These are phyloP conservation scores for Romanogobio albipinnatus DNA, from an alignment of 2,113 vertebrate genomes.

Conservation along the genomic window DNA sequence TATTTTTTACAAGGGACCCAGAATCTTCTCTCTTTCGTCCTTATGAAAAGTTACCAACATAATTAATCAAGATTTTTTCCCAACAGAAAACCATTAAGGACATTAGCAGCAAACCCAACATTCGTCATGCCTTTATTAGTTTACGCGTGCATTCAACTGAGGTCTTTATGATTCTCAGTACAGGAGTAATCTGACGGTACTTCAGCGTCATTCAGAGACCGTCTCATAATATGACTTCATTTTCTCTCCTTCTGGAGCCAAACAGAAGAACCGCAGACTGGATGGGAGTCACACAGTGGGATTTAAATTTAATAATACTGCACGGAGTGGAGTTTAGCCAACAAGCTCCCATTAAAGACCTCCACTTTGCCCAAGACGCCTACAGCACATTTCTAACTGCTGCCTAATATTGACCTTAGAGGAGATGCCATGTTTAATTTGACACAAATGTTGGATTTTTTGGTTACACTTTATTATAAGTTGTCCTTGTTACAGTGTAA, in stretches of 20 bases:
- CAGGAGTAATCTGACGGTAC: neutral
- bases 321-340: constrained; percentile 55
- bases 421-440: constrained; percentile 21
- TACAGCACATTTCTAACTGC: constrained; percentile 30
- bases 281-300: constrained; percentile 54
- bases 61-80: constrained; percentile 22
- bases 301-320: constrained; percentile 68
- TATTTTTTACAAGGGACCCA: neutral
- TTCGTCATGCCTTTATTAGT: neutral
- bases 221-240: constrained; percentile 27
- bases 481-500: neutral
- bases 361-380: constrained; percentile 26
- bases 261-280: constrained; percentile 59
- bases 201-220: constrained; percentile 14
- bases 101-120: constrained; percentile 14
- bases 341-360: constrained; percentile 57
- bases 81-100: constrained; percentile 33
- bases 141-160: neutral
- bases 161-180: neutral
- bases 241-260: constrained; percentile 32
- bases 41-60: neutral
- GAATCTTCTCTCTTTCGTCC: neutral
- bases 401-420: constrained; percentile 17
- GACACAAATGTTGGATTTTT: neutral
- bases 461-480: neutral